Conservation (phyloP, 2,113 vertebrate genomes). For the Physeter macrocephalus region DNA sequence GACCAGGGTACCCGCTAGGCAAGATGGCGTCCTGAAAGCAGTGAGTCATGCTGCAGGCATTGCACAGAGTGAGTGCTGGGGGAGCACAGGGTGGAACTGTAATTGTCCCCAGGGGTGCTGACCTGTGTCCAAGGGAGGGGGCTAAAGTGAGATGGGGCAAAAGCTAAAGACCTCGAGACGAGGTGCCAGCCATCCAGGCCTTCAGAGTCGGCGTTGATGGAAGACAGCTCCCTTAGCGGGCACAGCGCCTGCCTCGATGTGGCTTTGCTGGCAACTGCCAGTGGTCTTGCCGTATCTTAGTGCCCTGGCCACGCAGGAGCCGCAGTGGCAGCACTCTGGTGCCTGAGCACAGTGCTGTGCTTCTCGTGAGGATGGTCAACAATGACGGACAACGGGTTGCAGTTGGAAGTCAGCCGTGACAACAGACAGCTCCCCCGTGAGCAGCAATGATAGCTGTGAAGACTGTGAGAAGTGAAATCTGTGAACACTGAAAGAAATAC, state of each 20-base stretch:
- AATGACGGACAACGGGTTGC: not conserved
- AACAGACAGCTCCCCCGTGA: not conserved
- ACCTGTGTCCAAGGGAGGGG: not conserved
- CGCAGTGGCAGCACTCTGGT: fast-evolving
- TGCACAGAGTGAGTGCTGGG: not conserved
- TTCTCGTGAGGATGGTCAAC: not conserved
- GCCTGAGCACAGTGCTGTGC: not conserved
- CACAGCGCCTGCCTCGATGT: not conserved
- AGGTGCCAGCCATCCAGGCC: not conserved
- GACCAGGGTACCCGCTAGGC: not conserved
- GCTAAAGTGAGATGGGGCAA: not conserved
- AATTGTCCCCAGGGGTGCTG: not conserved
- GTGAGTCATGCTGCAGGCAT: not conserved
- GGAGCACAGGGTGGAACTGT: not conserved
- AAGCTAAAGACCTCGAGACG: not conserved
- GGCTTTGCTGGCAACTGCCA: not conserved
- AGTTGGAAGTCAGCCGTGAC: not conserved
- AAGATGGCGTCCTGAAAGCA: not conserved
- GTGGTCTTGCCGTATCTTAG: not conserved
- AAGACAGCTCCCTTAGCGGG: not conserved
- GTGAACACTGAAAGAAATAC: not conserved
- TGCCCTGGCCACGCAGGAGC: not conserved
- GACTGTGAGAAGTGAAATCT: not conserved
- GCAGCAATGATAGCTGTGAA: not conserved
- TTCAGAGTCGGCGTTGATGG: not conserved